Evolutionary conservation across 1,140 invertebrate species (phyloP).

Genomic region (Lordiphosa stackelbergi): DNA sequence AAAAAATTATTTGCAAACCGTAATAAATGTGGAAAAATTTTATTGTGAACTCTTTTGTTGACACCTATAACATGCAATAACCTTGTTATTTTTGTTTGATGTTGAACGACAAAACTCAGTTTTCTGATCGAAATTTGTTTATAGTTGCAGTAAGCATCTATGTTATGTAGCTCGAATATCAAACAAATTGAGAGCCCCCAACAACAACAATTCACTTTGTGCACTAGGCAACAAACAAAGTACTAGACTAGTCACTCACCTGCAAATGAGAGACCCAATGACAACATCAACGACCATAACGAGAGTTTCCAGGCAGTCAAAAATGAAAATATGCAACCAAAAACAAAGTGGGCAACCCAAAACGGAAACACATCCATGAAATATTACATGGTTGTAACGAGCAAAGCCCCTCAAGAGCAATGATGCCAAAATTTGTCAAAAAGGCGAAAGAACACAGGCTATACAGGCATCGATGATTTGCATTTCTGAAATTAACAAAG

Average conservation of each 20-base stretch:
- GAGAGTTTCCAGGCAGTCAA: background rate
- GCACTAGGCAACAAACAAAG: conserved; percentile 18
- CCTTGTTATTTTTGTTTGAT: no score
- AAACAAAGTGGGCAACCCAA: conserved; percentile 19
- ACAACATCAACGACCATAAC: conserved; percentile 24
- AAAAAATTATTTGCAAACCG: no score
- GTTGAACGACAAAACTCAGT: no score
- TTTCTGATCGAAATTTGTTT: no score
- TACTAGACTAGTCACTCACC: background rate
- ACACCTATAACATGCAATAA: no score
- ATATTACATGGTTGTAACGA: conserved; percentile 59
- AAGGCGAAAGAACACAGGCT: conserved; percentile 25
- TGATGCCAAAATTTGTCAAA: conserved; percentile 62
- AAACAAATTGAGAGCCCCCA: background rate
- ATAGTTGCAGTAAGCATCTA: conserved; percentile 2
- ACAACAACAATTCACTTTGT: conserved; percentile 17
- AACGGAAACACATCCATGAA: conserved; percentile 36
- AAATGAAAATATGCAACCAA: conserved; percentile 14
- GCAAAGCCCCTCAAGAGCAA: conserved; percentile 37
- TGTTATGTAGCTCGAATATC: conserved; percentile 1
- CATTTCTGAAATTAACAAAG: conserved; percentile 72
- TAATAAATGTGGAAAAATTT: no score
- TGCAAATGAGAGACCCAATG: conserved; percentile 12
- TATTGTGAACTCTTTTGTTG: no score
- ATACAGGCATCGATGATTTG: conserved; percentile 59